phyloP scores from a whole-genome alignment of 2,888 invertebrate genomes.

The Euzetes globulus region DNA sequence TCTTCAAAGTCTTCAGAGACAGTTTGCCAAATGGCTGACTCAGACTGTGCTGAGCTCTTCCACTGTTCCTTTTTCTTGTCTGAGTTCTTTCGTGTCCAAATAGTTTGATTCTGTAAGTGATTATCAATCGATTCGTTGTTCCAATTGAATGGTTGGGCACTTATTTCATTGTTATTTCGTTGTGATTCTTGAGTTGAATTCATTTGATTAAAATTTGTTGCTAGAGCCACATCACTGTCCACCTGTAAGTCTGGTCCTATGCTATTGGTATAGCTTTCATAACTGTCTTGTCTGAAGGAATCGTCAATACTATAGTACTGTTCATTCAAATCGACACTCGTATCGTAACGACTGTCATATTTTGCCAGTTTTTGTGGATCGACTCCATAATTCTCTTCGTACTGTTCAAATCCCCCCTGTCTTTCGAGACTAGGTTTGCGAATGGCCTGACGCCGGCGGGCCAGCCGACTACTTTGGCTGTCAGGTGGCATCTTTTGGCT shows the following conservation, averaged over 20 bases:
- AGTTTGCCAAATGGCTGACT: constrained; percentile 33
- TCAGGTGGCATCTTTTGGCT: constrained; percentile 5
- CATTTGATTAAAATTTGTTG: constrained; percentile 1
- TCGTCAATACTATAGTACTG: constrained; percentile 26
- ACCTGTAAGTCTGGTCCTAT: constrained; percentile 29
- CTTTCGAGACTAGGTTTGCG: constrained; percentile 41
- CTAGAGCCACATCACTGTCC: constrained; percentile 19
- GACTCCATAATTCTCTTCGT: constrained; percentile 32
- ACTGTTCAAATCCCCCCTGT: constrained; percentile 41
- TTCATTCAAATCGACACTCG: not conserved
- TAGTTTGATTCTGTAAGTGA: not conserved
- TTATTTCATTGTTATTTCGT: constrained; percentile 23
- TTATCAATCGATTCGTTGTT: constrained; percentile 21
- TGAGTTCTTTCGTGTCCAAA: constrained; percentile 13
- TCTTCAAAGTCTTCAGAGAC: constrained; percentile 34
- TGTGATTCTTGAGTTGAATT: constrained; percentile 7
- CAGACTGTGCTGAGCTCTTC: constrained; percentile 25
- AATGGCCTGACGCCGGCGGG: constrained; percentile 48
- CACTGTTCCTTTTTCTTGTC: constrained; percentile 34
- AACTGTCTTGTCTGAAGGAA: constrained; percentile 29
- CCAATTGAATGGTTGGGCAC: constrained; percentile 7
- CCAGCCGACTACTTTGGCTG: constrained; percentile 31
- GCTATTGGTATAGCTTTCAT: constrained; percentile 35
- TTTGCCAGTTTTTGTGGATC: constrained; percentile 7
- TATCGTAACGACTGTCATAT: not conserved